Conservation (phyloP, 2,888 invertebrate species). For the Lissocephala sabroskyi region DNA sequence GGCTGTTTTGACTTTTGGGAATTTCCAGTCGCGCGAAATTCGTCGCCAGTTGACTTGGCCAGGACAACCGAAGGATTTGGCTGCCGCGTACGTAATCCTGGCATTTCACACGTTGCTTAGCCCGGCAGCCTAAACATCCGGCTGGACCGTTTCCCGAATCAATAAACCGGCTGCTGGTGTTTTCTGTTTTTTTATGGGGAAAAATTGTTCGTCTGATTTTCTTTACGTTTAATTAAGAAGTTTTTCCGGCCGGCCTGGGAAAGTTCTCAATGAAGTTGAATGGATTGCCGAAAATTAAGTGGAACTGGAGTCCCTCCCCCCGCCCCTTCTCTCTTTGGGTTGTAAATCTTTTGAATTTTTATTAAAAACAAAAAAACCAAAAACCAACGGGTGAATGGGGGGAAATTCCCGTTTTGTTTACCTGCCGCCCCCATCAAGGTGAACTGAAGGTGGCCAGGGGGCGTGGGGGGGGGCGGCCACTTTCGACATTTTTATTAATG, state of each 20-base stretch:
- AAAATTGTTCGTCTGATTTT: no score
- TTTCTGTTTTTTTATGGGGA: constrained; percentile 41
- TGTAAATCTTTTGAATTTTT: constrained; percentile 61
- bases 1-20: constrained; percentile 64
- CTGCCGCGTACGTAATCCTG: no score
- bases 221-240: not conserved
- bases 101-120: constrained; percentile 48
- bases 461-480: no score
- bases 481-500: constrained; percentile 62
- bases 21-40: constrained; percentile 30
- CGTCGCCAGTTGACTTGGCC: constrained; percentile 12
- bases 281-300: constrained; percentile 42
- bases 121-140: constrained; percentile 48
- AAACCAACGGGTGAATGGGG: no score
- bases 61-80: no score
- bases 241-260: constrained; percentile 21
- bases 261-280: constrained; percentile 56
- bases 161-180: constrained; percentile 49
- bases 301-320: no score
- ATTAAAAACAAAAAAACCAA: constrained; percentile 53
- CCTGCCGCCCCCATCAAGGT: not conserved
- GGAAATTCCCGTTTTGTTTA: constrained; percentile 11
- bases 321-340: constrained; percentile 45
- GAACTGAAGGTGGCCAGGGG: constrained; percentile 1
- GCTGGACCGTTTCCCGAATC: constrained; percentile 54